Base-by-base conservation (phyloP, 1,140 invertebrate genomes). In the Drosophila oshimai region DNA sequence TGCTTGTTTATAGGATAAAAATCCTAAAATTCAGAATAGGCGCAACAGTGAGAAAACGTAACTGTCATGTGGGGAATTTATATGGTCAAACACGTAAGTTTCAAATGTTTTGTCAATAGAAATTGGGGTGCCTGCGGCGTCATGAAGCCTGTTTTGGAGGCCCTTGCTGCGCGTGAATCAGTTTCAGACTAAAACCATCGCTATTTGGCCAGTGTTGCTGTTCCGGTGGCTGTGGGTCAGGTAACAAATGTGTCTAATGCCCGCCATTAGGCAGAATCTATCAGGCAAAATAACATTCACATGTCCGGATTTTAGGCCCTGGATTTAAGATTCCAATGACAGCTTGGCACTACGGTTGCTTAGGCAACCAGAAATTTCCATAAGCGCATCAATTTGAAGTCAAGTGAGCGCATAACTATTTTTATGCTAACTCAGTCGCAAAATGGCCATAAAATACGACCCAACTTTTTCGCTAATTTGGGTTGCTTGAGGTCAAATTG, bases 161-260 rank as follows among this genome's bases (percentile, higher is more conserved):
- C 29, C 33, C 50, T 24, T 22, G 65, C 33, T 54, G 65, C 12
- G 33, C 28, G 42, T 51, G 53, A 72, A 77, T 77, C 74, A 67
- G 72, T 77, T 67, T 33, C 17, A 33, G 64, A 29, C 39, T 12
- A 37, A 49, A 46, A 10, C 31, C 10, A 24, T 37, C 26, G 18
- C 29, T 22, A 6, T 12, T 55, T 7, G n/a, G n/a, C n/a, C n/a
- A n/a, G n/a, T n/a, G n/a, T n/a, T 29, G 28, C 53, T n/a, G 29
- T 41, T 50, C 6, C 57, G 44, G 13, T 31, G 26, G 18, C 24
- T 33, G 26, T 24, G 26, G 51, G 33, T 33, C 34, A 53, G 79
- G 74, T 64, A 86, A 86, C 79, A 79, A 86, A 79, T 86, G 79
- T 79, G 71, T 37, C 79, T 84, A 84, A 84, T 84, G 79, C 74